A percentile compares a stretch with the other conserved stretches of the same genome.
Conservation (phyloP, 1,140 invertebrate genomes). For the Trachymyrmex septentrionalis region DNA sequence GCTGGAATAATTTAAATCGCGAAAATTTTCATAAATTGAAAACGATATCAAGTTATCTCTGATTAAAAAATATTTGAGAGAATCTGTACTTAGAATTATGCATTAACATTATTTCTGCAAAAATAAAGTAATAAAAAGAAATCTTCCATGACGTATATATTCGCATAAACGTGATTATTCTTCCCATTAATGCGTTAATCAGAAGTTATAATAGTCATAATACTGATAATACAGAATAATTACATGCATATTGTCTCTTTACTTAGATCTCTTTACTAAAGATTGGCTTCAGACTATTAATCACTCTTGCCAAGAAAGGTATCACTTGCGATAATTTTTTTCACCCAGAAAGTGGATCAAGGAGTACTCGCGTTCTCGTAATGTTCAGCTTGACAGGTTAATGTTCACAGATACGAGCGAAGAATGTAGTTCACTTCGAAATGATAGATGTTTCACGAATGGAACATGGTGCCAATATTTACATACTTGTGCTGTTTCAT, state of each 20-base stretch:
- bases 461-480: slow-evolving; percentile 10
- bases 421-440: slow-evolving; percentile 26
- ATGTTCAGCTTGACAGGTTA: not conserved
- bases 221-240: slow-evolving; percentile 28
- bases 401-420: slow-evolving; percentile 13
- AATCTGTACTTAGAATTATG: slow-evolving; percentile 43
- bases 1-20: not conserved
- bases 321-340: slow-evolving; percentile 2
- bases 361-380: slow-evolving; percentile 20
- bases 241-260: not conserved
- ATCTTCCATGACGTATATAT: not conserved
- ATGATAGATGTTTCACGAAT: slow-evolving; percentile 42
- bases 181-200: slow-evolving; percentile 24
- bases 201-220: slow-evolving; percentile 1
- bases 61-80: not conserved
- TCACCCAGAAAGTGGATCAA: slow-evolving; percentile 56
- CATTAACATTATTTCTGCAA: slow-evolving; percentile 28
- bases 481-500: not conserved
- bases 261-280: slow-evolving; percentile 5
- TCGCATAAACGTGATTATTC: not conserved
- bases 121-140: not conserved
- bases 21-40: not conserved
- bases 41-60: not conserved
- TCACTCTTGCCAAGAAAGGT: slow-evolving; percentile 37
- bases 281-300: slow-evolving; percentile 52